Base-by-base conservation (phyloP, 2,888 invertebrate species). In the Cantharis lateralis region DNA sequence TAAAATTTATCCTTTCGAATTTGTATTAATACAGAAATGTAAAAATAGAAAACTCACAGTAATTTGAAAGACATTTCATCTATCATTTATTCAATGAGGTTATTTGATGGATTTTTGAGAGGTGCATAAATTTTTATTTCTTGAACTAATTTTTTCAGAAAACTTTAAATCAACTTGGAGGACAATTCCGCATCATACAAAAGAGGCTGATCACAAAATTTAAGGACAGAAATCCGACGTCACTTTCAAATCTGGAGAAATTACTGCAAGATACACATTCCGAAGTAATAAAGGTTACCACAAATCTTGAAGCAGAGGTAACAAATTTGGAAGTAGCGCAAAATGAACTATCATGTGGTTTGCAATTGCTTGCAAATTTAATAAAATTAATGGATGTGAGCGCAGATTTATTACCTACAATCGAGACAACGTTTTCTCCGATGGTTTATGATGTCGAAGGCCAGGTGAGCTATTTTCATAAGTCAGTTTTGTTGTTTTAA, bases 121-220 rank as follows among this genome's bases (percentile, higher is more conserved):
- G 20, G 5, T 20, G 20, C 20, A 0, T 18, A 20, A 5, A 20
- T 20, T 20, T 20, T 20, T 24, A 24, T 24, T 7, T 18, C 1
- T 18, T 18, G 5, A 24, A 24, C 5, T 5, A 24, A 63, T 32
- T n/a, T 68, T 71, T 83, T 87, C 80, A 91, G 90, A 88, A 89
- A 61, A 88, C 90, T 74, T 82, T 91, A 32, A 87, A 88, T 32
- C 87, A 91, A 73, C 88, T 93, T 64, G 93, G 94, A 80, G 90
- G 91, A 28, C 96, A 96, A 86, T 94, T 95, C 86, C 91, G 95
- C 68, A 89, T 94, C 75, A 91, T 96, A 48, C 95, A 96, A 87
- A 93, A 94, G 85, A 90, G 93, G 79, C 89, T 96, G 61, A 89
- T 96, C 78, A 92, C 94, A 2, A 93, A 94, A 84, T 94, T 94